phyloP scores from a whole-genome alignment of 1,140 invertebrate genomes.

The Hycleus cichorii region DNA sequence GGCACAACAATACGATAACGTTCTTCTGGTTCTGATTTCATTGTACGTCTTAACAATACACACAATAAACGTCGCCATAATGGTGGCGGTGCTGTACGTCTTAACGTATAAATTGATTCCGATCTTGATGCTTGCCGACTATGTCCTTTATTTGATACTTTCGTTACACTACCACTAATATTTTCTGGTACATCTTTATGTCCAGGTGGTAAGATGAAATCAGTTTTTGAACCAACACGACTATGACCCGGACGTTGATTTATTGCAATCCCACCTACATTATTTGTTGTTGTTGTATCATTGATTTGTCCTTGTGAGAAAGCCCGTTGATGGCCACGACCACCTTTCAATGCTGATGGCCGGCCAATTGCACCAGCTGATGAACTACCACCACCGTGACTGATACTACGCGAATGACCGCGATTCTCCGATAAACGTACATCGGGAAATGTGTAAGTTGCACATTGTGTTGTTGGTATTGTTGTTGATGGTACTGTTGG shows the following conservation, averaged over 20 bases:
- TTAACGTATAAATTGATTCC: constrained; percentile 81
- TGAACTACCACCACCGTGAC: constrained; percentile 63
- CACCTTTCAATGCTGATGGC: constrained; percentile 60
- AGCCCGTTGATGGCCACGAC: constrained; percentile 70
- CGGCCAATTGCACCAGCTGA: constrained; percentile 41
- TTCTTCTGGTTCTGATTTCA: constrained; percentile 53
- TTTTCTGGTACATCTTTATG: constrained; percentile 53
- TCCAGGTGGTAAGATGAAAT: constrained; percentile 77
- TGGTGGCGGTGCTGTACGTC: constrained; percentile 59
- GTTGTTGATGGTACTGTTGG: background rate
- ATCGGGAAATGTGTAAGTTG: constrained; percentile 39
- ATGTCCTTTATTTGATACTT: constrained; percentile 50
- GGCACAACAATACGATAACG: constrained; percentile 67
- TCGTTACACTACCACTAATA: constrained; percentile 43
- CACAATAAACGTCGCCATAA: constrained; percentile 60
- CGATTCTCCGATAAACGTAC: constrained; percentile 30
- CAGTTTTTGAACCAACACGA: constrained; percentile 74
- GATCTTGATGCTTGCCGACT: constrained; percentile 62
- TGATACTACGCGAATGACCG: constrained; percentile 68
- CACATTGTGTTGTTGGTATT: constrained; percentile 21
- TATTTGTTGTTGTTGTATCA: constrained; percentile 36
- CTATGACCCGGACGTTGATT: constrained; percentile 55
- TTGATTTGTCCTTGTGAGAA: constrained; percentile 78
- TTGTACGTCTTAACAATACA: constrained; percentile 48
- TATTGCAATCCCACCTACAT: constrained; percentile 31